Evolutionary conservation across 92 coral and sea anemone genomes (phyloP).

Genomic region (Parazoanthus swiftii): DNA sequence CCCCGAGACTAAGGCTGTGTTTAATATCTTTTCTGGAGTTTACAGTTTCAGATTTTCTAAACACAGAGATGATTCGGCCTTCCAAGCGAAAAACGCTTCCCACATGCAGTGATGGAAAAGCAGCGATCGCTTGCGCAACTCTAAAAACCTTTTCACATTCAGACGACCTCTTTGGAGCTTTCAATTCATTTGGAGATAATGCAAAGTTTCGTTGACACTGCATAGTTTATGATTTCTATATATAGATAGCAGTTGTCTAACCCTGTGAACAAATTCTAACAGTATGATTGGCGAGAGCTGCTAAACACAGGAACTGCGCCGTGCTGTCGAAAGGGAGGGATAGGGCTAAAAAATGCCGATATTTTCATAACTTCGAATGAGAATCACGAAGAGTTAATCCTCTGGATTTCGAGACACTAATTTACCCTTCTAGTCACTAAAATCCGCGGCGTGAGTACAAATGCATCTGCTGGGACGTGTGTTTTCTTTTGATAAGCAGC

Average conservation of each 20-base stretch:
- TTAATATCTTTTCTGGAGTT: constrained; percentile 19
- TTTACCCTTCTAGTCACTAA: constrained; percentile 24
- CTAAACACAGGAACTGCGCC: neutral
- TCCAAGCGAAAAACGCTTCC: neutral
- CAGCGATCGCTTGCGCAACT: neutral
- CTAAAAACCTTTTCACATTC: neutral
- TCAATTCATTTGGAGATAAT: neutral
- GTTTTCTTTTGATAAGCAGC: constrained; percentile 57
- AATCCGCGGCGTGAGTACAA: constrained; percentile 53
- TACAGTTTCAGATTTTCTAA: constrained; percentile 38
- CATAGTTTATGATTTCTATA: neutral
- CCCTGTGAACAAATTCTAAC: neutral
- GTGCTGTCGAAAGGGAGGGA: neutral
- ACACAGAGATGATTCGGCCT: constrained; percentile 17
- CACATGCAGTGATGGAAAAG: constrained; percentile 19
- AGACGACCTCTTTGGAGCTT: neutral
- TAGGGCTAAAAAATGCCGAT: neutral
- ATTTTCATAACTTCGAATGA: neutral
- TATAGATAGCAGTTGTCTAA: neutral
- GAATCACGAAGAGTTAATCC: neutral
- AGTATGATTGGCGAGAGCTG: neutral
- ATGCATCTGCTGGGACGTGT: constrained; percentile 53
- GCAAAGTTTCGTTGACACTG: neutral
- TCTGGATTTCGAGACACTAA: neutral
- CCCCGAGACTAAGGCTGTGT: constrained; percentile 12